Percentiles rank a stretch among this genome's conserved stretches.
phyloP scores from a whole-genome alignment of 2,888 invertebrate species.

The Amaurobius ferox region DNA sequence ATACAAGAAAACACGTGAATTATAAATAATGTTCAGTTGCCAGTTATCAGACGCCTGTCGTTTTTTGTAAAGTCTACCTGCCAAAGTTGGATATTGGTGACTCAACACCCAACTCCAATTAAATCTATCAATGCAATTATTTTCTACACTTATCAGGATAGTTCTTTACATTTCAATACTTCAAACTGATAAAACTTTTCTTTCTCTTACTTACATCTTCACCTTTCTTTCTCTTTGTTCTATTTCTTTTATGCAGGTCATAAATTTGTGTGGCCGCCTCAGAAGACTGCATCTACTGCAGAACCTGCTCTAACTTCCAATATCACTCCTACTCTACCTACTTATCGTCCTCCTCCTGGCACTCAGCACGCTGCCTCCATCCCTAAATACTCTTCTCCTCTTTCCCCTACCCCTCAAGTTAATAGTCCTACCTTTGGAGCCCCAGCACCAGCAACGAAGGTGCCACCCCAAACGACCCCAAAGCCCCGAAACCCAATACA shows the following conservation, averaged over 20 bases:
- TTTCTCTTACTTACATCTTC: constrained; percentile 22
- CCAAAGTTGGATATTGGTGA: too few relatives aligned
- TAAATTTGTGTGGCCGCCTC: constrained; percentile 81
- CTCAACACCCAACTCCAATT: too few relatives aligned
- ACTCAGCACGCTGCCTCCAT: constrained; percentile 60
- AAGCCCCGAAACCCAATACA: constrained; percentile 68
- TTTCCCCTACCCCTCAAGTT: constrained; percentile 23
- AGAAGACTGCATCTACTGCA: constrained; percentile 80
- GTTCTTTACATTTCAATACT: constrained; percentile 58
- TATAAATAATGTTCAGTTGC: too few relatives aligned
- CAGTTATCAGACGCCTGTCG: too few relatives aligned
- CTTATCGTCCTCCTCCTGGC: constrained; percentile 70
- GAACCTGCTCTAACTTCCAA: constrained; percentile 61
- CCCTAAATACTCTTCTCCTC: constrained; percentile 21
- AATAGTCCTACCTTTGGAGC: not conserved
- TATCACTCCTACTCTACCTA: constrained; percentile 73
- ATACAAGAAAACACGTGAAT: too few relatives aligned
- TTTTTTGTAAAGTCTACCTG: too few relatives aligned
- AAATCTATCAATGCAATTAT: too few relatives aligned
- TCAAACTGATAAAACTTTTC: constrained; percentile 20
- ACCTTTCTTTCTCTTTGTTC: constrained; percentile 21
- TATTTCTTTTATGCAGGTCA: constrained; percentile 66
- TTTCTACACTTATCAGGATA: too few relatives aligned
- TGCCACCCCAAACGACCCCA: constrained; percentile 73
- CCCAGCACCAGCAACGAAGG: constrained; percentile 59